Base-by-base conservation (phyloP, 2,888 invertebrate species). In the Lasioglossum marginatum region DNA sequence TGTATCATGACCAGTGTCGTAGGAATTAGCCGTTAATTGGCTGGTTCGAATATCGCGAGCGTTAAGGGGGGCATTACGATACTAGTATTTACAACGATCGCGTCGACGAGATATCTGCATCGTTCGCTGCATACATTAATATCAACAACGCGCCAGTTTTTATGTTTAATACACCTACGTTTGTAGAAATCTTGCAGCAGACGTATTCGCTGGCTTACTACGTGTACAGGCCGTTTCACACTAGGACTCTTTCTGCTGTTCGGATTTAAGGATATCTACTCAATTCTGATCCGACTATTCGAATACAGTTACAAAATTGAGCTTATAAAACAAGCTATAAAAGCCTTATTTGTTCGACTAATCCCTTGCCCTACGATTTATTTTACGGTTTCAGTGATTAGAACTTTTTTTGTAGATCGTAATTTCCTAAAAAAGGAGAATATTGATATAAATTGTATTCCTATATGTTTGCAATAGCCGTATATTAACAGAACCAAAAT, bases 1-100 rank as follows among this genome's bases (percentile, higher is more conserved):
- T 72, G 43, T 79, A 75, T 63, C 66, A 43, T 68, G 72, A 23
- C 37, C 43, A 34, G 71, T 72, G 57, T 82, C 70, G 83, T 79
- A 52, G 31, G 72, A 60, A 80, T 85, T 79, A 75, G 66, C 52
- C 34, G 72, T 79, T 79, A 85, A 85, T 85, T 83, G 76, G 72
- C 76, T 71, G 43, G 19, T 48, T 48, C 23, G 45, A 66, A 16
- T 80, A 73, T 77, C 52, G 60, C 27, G 31, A 68, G n/a, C 31
- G 72, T 85, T 72, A 37, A 70, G 34, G 34, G 37, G 40, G 60
- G 43, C 34, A 60, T 37, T 80, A 48, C 48, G 68, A 84, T 84
- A 86, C 14, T 68, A 73, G 60, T 43, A 72, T 79, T 85, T 48
- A 34, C 31, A 68, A 79, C 27, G 76, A 83, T 74, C 73, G n/a